Evolutionary conservation across 1,140 invertebrate genomes (phyloP).

Genomic region (Pseudomyrmex concolor): DNA sequence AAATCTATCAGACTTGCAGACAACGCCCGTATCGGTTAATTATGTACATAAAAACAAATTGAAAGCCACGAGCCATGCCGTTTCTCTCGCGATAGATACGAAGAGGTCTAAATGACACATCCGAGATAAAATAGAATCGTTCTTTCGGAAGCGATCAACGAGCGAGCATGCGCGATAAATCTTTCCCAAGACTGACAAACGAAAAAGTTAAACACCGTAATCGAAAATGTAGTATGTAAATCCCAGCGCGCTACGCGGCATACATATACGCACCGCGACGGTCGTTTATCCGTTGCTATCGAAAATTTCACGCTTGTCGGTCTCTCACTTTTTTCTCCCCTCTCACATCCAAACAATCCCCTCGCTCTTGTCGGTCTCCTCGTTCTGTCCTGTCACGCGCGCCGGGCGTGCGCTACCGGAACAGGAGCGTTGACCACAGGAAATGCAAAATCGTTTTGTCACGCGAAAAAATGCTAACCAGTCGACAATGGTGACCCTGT

Average conservation of each 20-base stretch:
- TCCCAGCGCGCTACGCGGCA: constrained; percentile 3
- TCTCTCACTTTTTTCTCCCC: not conserved
- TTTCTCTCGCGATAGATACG: constrained; percentile 4
- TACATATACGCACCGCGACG: constrained; percentile 36
- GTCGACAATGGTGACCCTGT: constrained; percentile 55
- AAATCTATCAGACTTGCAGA: constrained; percentile 44
- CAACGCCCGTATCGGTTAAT: constrained; percentile 35
- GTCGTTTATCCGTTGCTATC: constrained; percentile 55
- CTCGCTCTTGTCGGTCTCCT: not conserved
- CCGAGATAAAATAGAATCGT: constrained; percentile 43
- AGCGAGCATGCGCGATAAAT: constrained; percentile 30
- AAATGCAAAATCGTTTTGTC: constrained; percentile 61
- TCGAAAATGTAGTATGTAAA: constrained; percentile 63
- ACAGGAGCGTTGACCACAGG: constrained; percentile 55
- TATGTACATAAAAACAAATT: constrained; percentile 28
- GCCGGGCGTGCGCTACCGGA: constrained; percentile 16
- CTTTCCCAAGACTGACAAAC: constrained; percentile 53
- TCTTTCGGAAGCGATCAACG: constrained; percentile 31
- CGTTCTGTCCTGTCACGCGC: constrained; percentile 11
- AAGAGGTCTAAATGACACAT: constrained; percentile 50
- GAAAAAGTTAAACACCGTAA: constrained; percentile 59
- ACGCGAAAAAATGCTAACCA: constrained; percentile 56
- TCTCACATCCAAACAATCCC: constrained; percentile 15
- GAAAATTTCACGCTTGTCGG: constrained; percentile 52
- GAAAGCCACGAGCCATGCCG: constrained; percentile 25